These are phyloP conservation scores for Rhagoletis pomonella DNA, from an alignment of 1,140 invertebrate species.

Conservation along the genomic window DNA sequence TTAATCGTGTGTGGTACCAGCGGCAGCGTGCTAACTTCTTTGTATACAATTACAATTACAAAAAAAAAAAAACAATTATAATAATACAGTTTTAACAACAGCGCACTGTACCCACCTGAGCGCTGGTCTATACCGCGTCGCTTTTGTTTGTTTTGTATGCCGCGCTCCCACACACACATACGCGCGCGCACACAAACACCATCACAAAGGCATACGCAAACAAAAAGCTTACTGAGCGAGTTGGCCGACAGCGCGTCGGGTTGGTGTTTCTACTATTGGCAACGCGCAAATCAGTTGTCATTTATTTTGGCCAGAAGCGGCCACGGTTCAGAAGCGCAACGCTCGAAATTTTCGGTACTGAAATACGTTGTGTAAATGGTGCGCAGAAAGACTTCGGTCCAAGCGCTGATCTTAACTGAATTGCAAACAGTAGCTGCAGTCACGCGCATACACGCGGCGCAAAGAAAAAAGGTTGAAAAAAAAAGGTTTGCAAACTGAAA, in stretches of 20 bases:
- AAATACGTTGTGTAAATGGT: not conserved
- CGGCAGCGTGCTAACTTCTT: not conserved
- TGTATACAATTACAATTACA: not conserved
- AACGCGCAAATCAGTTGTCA: slow-evolving; percentile 50
- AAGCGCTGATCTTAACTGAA: not conserved
- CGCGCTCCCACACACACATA: slow-evolving; percentile 10
- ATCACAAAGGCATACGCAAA: not conserved
- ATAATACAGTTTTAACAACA: not conserved
- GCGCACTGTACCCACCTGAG: not conserved
- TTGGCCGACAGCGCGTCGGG: not conserved
- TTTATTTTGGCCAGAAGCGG: slow-evolving; percentile 47
- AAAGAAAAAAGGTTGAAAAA: not conserved
- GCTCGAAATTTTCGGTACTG: not conserved
- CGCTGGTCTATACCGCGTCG: not conserved
- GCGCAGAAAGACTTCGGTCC: not conserved
- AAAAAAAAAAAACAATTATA: not conserved
- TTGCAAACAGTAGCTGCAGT: not conserved
- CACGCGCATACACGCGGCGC: not conserved
- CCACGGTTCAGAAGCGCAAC: not conserved
- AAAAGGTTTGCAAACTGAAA: not conserved
- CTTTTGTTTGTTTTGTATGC: slow-evolving; percentile 16
- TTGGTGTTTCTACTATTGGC: slow-evolving; percentile 24
- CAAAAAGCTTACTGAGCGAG: not conserved
- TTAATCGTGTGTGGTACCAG: not conserved
- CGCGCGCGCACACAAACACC: not conserved